These are phyloP conservation scores for Eilema griseolum DNA, from an alignment of 2,888 invertebrate genomes.

Conservation along the genomic window DNA sequence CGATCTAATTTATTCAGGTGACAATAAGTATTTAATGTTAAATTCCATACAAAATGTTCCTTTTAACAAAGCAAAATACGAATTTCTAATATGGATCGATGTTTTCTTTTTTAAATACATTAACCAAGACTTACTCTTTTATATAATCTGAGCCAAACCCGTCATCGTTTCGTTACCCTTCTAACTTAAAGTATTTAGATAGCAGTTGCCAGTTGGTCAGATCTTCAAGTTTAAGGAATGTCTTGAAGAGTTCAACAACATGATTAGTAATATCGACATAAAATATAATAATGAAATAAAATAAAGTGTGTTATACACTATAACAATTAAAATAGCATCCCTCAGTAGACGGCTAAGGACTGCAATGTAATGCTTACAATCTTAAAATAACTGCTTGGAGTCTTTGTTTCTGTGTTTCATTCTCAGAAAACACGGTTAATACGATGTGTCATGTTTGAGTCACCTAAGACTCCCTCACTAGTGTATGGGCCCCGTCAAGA, in stretches of 20 bases:
- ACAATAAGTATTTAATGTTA: not conserved
- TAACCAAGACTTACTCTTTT: too few species aligned
- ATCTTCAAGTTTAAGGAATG: not conserved
- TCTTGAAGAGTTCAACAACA: not conserved
- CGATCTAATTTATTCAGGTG: not conserved
- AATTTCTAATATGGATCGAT: too few species aligned
- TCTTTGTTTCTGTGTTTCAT: not conserved
- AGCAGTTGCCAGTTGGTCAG: not conserved
- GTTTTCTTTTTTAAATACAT: too few species aligned
- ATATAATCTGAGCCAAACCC: too few species aligned
- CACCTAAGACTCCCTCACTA: not conserved
- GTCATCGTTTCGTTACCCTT: not conserved
- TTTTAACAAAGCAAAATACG: not conserved
- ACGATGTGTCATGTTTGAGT: not conserved
- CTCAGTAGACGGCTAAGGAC: not conserved
- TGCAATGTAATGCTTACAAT: not conserved
- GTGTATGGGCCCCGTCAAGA: not conserved
- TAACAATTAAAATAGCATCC: not conserved
- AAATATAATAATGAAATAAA: too few species aligned
- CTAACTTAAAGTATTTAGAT: not conserved
- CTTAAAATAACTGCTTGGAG: not conserved
- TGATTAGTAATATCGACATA: not conserved
- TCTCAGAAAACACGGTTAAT: not conserved
- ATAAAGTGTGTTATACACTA: not conserved
- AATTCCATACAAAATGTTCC: not conserved